These are phyloP conservation scores for Apotomis betuletana DNA, from an alignment of 2,888 invertebrate species.

Conservation along the genomic window DNA sequence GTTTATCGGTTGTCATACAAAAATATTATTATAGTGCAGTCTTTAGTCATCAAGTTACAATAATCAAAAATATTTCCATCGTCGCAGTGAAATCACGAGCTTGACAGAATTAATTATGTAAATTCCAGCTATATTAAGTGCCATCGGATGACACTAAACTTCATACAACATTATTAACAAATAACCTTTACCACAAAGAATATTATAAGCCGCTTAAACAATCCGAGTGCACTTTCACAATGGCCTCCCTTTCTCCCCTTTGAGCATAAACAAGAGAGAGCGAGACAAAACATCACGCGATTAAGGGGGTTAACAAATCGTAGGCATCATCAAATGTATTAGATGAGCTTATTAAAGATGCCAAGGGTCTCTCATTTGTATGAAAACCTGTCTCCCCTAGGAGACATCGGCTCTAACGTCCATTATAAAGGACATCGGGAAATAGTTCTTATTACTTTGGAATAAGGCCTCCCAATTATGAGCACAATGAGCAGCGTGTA, in stretches of 20 bases:
- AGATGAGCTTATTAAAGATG: constrained; percentile 75
- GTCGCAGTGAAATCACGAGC: neutral
- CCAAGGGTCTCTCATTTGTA: constrained; percentile 30
- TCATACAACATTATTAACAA: constrained; percentile 42
- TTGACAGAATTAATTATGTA: constrained; percentile 20
- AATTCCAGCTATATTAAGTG: constrained; percentile 27
- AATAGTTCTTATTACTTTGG: constrained; percentile 15
- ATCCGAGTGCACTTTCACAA: constrained; percentile 64
- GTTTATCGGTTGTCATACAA: too few relatives aligned
- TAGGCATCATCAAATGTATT: constrained; percentile 79
- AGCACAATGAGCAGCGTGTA: constrained; percentile 27
- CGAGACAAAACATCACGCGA: constrained; percentile 60
- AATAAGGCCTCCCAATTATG: constrained; percentile 23
- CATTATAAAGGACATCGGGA: constrained; percentile 9
- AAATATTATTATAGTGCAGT: neutral
- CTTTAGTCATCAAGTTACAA: neutral
- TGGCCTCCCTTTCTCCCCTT: constrained; percentile 47
- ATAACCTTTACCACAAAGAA: constrained; percentile 56
- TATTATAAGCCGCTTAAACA: constrained; percentile 65
- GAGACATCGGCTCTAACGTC: constrained; percentile 22
- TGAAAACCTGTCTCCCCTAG: constrained; percentile 32
- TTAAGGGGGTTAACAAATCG: constrained; percentile 74
- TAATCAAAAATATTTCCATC: constrained; percentile 1
- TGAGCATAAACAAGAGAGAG: constrained; percentile 41
- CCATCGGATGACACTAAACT: constrained; percentile 37